Conservation (phyloP, 2,113 vertebrate genomes). For the Aphyosemion australe region DNA sequence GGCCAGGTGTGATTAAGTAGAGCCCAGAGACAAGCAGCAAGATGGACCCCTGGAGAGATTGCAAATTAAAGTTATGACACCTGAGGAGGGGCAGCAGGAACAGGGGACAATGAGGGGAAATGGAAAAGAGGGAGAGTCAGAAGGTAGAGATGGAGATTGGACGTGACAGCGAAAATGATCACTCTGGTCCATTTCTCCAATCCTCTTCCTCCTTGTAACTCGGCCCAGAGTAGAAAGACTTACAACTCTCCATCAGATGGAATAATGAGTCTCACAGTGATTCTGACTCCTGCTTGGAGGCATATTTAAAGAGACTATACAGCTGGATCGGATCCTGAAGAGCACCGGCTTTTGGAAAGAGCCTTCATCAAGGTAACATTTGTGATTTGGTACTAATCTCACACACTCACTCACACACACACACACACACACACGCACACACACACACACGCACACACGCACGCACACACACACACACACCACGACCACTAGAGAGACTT, state of each 20-base stretch:
- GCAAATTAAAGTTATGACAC: conserved; percentile 71
- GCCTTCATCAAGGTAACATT: conserved; percentile 42
- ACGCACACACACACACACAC: too few species aligned
- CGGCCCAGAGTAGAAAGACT: background rate
- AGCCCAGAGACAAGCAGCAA: conserved; percentile 30
- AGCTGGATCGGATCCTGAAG: conserved; percentile 19
- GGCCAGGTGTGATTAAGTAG: conserved; percentile 51
- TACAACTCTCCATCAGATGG: background rate
- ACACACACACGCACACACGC: too few species aligned
- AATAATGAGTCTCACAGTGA: too few species aligned
- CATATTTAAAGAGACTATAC: conserved; percentile 17
- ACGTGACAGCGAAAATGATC: conserved; percentile 8
- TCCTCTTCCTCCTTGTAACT: background rate
- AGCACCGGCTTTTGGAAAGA: conserved; percentile 15
- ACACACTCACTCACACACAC: too few species aligned
- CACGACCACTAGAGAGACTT: conserved; percentile 36
- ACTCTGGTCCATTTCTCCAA: background rate
- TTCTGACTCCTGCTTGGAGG: too few species aligned
- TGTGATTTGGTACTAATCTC: conserved; percentile 15
- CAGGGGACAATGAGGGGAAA: conserved; percentile 18
- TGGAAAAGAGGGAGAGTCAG: background rate
- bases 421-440: too few species aligned
- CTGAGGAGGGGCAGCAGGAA: conserved; percentile 33
- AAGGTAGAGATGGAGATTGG: background rate
- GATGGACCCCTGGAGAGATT: conserved; percentile 47